These are phyloP conservation scores for Eulithis testata DNA, from an alignment of 2,888 invertebrate genomes.

Conservation along the genomic window DNA sequence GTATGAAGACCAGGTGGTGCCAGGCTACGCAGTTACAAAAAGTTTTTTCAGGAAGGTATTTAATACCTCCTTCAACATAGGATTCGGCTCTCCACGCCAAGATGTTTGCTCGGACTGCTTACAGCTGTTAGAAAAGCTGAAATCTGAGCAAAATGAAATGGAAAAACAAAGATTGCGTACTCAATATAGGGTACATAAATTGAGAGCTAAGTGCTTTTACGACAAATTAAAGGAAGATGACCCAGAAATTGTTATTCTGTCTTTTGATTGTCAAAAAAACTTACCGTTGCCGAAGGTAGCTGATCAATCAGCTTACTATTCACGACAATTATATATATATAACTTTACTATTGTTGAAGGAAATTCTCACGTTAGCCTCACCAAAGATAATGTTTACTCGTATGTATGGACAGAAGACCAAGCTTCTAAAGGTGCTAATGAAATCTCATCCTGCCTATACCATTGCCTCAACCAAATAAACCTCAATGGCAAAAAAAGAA, in stretches of 20 bases:
- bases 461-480: not conserved
- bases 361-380: constrained; percentile 44
- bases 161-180: not conserved
- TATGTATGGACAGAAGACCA: not conserved
- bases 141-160: not conserved
- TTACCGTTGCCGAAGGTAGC: too few species aligned
- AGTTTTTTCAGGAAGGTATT: constrained; percentile 25
- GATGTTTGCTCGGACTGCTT: constrained; percentile 36
- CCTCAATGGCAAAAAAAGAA: not conserved
- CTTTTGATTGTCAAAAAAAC: constrained; percentile 32
- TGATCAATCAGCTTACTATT: constrained; percentile 5
- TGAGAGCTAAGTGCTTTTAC: not conserved
- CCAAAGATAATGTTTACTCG: constrained; percentile 18
- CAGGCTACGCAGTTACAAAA: constrained; percentile 25
- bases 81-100: constrained; percentile 25
- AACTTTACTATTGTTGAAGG: constrained; percentile 52
- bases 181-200: not conserved
- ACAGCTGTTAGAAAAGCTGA: constrained; percentile 1
- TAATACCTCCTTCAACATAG: constrained; percentile 30
- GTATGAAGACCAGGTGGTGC: not conserved
- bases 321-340: constrained; percentile 52
- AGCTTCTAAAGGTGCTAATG: not conserved
- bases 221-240: constrained; percentile 6
- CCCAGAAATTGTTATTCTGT: constrained; percentile 35
- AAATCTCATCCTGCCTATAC: not conserved